phyloP scores from a whole-genome alignment of 2,113 vertebrate genomes.

The Labeo catla region DNA sequence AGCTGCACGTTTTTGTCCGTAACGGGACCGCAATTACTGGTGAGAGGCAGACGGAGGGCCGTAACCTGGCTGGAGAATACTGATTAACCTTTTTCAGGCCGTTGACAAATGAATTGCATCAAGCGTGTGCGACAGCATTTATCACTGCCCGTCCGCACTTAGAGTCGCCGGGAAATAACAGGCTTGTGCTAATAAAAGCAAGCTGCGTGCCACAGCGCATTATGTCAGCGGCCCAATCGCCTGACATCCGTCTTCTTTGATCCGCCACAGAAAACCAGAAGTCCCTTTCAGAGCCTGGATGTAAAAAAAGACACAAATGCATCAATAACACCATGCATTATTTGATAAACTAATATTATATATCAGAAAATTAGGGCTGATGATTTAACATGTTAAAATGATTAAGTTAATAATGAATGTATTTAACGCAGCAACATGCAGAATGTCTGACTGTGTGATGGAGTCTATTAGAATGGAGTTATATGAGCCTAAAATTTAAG shows the following conservation, averaged over 20 bases:
- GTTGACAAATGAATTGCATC: conserved; percentile 77
- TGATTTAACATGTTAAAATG: neutral
- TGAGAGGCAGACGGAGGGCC: conserved; percentile 52
- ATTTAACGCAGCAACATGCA: too few relatives aligned
- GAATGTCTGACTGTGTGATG: too few relatives aligned
- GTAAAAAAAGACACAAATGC: neutral
- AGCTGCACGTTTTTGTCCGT: conserved; percentile 66
- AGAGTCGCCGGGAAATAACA: conserved; percentile 72
- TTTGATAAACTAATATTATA: neutral
- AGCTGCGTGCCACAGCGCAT: conserved; percentile 75
- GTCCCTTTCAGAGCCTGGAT: neutral
- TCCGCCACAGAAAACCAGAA: conserved; percentile 37
- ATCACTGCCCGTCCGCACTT: conserved; percentile 62
- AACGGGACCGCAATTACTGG: conserved; percentile 69
- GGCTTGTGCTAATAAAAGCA: conserved; percentile 80
- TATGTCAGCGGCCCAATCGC: conserved; percentile 74
- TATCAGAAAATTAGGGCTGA: neutral
- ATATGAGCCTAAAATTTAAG: neutral
- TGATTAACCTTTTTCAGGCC: conserved; percentile 78
- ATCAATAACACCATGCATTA: neutral
- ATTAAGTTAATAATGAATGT: neutral
- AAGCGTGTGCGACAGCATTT: conserved; percentile 67
- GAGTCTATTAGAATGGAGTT: neutral
- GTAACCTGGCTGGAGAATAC: conserved; percentile 68
- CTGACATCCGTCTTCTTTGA: conserved; percentile 70